These are phyloP conservation scores for Rhagium mordax DNA, from an alignment of 2,888 invertebrate genomes.

Conservation along the genomic window DNA sequence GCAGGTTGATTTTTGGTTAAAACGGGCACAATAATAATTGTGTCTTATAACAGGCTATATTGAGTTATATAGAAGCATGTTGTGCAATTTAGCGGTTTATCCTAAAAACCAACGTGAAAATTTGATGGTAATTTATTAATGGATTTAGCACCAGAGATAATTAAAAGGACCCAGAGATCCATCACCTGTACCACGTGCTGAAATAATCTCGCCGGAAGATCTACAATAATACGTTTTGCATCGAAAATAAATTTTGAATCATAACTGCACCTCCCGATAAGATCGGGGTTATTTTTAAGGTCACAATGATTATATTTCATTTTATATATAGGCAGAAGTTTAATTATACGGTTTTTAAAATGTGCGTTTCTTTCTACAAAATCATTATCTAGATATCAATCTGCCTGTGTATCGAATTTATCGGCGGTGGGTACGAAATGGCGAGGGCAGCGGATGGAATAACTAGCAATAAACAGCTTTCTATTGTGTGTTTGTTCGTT, in stretches of 20 bases:
- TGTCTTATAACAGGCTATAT: too few relatives aligned
- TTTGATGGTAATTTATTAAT: background rate
- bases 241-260: constrained; percentile 52
- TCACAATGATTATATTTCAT: constrained; percentile 52
- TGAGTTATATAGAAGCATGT: too few relatives aligned
- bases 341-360: constrained; percentile 48
- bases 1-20: too few relatives aligned
- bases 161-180: background rate
- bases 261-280: constrained; percentile 54
- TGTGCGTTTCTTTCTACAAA: constrained; percentile 19
- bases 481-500: background rate
- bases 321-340: constrained; percentile 46
- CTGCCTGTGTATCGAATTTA: constrained; percentile 13
- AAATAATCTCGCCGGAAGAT: constrained; percentile 20
- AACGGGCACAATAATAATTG: too few relatives aligned
- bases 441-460: background rate
- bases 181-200: constrained; percentile 25
- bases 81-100: too few relatives aligned
- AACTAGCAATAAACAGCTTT: background rate
- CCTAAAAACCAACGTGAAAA: background rate
- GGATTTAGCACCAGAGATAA: background rate
- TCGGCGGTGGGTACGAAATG: background rate
- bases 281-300: constrained; percentile 51
- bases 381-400: constrained; percentile 24
- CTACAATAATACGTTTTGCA: constrained; percentile 37